These are phyloP conservation scores for Neoascia interrupta DNA, from an alignment of 2,888 invertebrate genomes.

Conservation along the genomic window DNA sequence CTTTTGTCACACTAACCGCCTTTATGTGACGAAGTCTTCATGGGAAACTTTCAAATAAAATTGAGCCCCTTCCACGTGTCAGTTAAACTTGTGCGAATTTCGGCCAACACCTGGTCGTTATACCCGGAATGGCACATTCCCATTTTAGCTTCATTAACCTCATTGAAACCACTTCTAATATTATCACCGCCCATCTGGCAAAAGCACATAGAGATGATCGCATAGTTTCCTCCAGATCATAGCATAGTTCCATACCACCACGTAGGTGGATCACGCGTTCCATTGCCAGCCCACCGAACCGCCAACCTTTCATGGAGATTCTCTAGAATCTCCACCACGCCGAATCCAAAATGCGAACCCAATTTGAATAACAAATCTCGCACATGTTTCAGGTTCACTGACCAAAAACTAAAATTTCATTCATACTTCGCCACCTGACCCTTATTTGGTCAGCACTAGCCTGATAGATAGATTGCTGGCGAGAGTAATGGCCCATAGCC, in stretches of 20 bases:
- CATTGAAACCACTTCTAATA: conserved; percentile 19
- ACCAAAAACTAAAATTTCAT: conserved; percentile 61
- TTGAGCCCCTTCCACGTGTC: too few relatives aligned
- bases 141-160: conserved; percentile 11
- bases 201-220: conserved; percentile 19
- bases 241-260: conserved; percentile 23
- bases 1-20: too few relatives aligned
- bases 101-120: too few relatives aligned
- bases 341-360: conserved; percentile 5
- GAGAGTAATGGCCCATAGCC: conserved; percentile 51
- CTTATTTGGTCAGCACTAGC: conserved; percentile 55
- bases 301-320: conserved; percentile 58
- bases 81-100: too few relatives aligned
- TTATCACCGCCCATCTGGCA: background rate
- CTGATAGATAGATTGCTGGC: conserved; percentile 36
- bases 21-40: too few relatives aligned
- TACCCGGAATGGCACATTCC: too few relatives aligned
- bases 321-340: conserved; percentile 25
- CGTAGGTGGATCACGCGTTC: conserved; percentile 59
- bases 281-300: conserved; percentile 33
- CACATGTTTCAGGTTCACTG: conserved; percentile 62
- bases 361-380: conserved; percentile 64
- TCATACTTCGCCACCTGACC: conserved; percentile 48
- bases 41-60: too few relatives aligned
- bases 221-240: conserved; percentile 1